Percentiles rank a stretch among this genome's conserved stretches.
These are phyloP conservation scores for Macrosiphum euphorbiae DNA, from an alignment of 2,888 invertebrate genomes.

Conservation along the genomic window DNA sequence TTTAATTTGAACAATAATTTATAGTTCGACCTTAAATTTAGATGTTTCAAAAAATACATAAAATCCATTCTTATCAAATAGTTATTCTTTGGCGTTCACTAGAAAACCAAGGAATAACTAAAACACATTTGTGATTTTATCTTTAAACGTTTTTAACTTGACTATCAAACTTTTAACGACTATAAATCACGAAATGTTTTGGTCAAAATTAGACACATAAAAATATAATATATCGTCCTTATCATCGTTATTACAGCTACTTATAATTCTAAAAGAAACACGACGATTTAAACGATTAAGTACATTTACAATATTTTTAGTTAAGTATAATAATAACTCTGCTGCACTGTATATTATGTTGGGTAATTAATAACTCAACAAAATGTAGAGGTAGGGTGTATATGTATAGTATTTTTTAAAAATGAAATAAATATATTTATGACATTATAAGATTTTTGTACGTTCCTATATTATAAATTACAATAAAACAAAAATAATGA, in stretches of 20 bases:
- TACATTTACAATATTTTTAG: neutral
- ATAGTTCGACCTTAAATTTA: neutral
- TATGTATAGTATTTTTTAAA: neutral
- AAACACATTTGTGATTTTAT: conserved; percentile 31
- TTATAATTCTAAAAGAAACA: conserved; percentile 1
- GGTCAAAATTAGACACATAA: conserved; percentile 5
- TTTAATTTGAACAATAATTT: neutral
- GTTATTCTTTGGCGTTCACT: neutral
- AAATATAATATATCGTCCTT: neutral
- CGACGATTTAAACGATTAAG: neutral
- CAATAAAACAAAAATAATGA: neutral
- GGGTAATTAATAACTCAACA: neutral
- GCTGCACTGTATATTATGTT: neutral
- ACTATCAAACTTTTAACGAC: conserved; percentile 32
- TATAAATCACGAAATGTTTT: conserved; percentile 23
- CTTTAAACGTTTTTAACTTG: conserved; percentile 8
- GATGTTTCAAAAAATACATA: neutral
- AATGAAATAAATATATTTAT: neutral
- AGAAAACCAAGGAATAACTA: neutral
- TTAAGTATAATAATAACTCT: neutral
- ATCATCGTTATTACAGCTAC: neutral
- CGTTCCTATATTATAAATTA: neutral
- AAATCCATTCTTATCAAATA: neutral
- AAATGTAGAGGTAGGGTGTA: neutral
- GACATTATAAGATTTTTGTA: neutral